Evolutionary conservation across 2,113 vertebrate genomes (phyloP), one percentile per base, ranked within the genome.

Genomic region (Chamaea fasciata): DNA sequence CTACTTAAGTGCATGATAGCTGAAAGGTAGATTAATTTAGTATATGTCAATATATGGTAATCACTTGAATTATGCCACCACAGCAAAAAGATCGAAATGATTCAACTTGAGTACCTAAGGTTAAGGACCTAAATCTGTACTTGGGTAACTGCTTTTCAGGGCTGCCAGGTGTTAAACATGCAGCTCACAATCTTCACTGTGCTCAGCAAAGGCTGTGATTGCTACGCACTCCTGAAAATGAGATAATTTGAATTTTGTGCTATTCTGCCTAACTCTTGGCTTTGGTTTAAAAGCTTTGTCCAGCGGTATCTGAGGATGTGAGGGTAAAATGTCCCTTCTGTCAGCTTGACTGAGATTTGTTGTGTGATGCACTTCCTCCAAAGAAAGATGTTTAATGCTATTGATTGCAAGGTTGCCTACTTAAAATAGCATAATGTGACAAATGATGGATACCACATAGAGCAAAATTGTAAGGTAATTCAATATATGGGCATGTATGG

Each of bases 381-480:
- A 83, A 95, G 80, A 90, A 93, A 90, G 92, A 83, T 87, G 67
- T 89, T 96, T 94, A 95, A 91, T n/a, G 44, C 50, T 95, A 96
- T 92, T 96, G 91, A 96, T 93, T 95, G 83, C 76, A 92, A 96
- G 83, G 80, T 76, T 94, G 75, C 73, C 85, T 90, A 89, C 83
- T 94, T 94, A 97, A 92, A 95, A 89, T 93, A 94, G 37, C 13
- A 4, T 96, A 96, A 95, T 87, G 86, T 93, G 94, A 95, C 95
- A 96, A 83, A 75, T 94, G 91, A 96, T 89, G 60, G 85, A 94
- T 91, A 60, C 64, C 75, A 75, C 56, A 77, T 1, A 69, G 74
- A 85, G 33, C 26, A 71, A 87, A 96, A 96, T 46, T 85, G 77
- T 78, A 80, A 84, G 37, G 71, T 92, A 92, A 96, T 95, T 90